phyloP scores from a whole-genome alignment of 2,888 invertebrate species.

The Leptodirus hochenwartii region DNA sequence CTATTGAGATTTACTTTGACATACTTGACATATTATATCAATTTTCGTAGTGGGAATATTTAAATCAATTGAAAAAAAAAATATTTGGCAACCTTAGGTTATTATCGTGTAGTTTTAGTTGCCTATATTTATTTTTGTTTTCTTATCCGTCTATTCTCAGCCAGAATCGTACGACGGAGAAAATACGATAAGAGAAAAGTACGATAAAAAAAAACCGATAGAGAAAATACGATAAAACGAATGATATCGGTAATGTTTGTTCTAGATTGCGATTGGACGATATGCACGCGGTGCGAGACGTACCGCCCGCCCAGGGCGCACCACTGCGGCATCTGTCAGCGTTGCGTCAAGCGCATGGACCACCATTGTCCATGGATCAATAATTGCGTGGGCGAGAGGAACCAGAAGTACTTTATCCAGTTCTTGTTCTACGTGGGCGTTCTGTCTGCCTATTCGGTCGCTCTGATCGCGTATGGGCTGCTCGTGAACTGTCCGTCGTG shows the following conservation, averaged over 20 bases:
- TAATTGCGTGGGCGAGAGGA: constrained; percentile 81
- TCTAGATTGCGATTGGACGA: constrained; percentile 59
- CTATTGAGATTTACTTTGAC: too few relatives aligned
- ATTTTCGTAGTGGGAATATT: too few relatives aligned
- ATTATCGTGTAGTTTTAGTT: too few relatives aligned
- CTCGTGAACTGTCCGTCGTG: constrained; percentile 48
- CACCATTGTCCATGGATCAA: constrained; percentile 88
- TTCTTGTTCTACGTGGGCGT: constrained; percentile 66
- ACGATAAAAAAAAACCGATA: constrained; percentile 1
- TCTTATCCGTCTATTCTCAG: too few relatives aligned
- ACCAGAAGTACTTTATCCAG: constrained; percentile 83
- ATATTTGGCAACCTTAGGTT: too few relatives aligned
- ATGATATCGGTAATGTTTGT: neutral
- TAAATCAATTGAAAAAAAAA: too few relatives aligned
- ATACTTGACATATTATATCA: too few relatives aligned
- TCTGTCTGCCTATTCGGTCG: constrained; percentile 44
- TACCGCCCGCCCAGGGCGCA: constrained; percentile 70
- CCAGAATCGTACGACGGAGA: too few relatives aligned
- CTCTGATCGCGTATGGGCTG: constrained; percentile 56
- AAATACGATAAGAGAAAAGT: neutral
- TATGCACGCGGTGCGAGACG: constrained; percentile 64
- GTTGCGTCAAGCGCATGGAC: constrained; percentile 66
- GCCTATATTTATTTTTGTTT: too few relatives aligned
- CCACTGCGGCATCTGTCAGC: constrained; percentile 73
- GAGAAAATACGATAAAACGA: neutral